These are phyloP conservation scores for Melinaea menophilus DNA, from an alignment of 2,888 invertebrate genomes.

Conservation along the genomic window DNA sequence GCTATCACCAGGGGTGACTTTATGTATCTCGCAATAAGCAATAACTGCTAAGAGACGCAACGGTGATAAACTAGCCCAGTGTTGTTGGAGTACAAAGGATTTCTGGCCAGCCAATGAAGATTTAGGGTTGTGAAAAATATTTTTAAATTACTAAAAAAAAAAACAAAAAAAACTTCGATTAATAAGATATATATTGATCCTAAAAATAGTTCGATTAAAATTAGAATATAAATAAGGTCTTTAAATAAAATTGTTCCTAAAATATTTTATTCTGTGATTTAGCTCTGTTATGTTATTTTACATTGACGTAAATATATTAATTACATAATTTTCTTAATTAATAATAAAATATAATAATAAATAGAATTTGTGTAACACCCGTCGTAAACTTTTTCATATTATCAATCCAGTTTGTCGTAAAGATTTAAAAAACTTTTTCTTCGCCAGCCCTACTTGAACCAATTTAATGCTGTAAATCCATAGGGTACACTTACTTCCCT, in stretches of 20 bases:
- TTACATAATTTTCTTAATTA: too few species aligned
- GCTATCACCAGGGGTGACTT: slow-evolving; percentile 34
- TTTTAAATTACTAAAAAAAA: neutral
- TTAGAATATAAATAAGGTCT: too few species aligned
- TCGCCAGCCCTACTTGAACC: slow-evolving; percentile 65
- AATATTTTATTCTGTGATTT: too few species aligned
- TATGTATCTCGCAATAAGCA: slow-evolving; percentile 43
- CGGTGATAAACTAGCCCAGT: slow-evolving; percentile 58
- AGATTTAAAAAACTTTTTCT: slow-evolving; percentile 30
- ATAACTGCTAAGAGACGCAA: slow-evolving; percentile 61
- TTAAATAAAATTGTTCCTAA: too few species aligned
- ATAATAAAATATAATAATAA: neutral
- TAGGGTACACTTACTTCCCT: slow-evolving; percentile 73
- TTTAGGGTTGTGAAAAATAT: slow-evolving; percentile 33
- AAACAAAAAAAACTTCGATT: neutral
- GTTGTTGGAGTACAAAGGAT: slow-evolving; percentile 61
- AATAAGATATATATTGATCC: too few species aligned
- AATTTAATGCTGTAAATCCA: slow-evolving; percentile 75
- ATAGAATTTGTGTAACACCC: neutral
- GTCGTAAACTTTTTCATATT: neutral
- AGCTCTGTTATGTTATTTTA: too few species aligned
- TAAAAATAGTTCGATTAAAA: too few species aligned
- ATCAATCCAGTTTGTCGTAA: slow-evolving; percentile 34
- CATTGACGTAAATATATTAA: too few species aligned
- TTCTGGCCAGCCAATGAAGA: slow-evolving; percentile 45